A percentile compares a stretch with the other conserved stretches of the same genome.
phyloP scores from a whole-genome alignment of 2,113 vertebrate genomes.

The Acrocephalus arundinaceus region DNA sequence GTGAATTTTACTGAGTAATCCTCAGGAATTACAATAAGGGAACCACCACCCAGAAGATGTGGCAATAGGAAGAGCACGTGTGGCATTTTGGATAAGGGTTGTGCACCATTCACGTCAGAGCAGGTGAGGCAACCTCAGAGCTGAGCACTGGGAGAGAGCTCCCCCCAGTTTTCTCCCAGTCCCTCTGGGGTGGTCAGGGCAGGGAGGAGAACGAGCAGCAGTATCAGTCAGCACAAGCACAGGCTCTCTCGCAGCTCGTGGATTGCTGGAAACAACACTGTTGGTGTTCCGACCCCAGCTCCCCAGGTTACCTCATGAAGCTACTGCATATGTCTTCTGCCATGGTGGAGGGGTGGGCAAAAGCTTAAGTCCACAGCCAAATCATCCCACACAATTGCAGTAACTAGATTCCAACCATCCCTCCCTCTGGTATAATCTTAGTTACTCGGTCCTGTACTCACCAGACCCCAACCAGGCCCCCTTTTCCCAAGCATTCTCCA shows the following conservation, averaged over 20 bases:
- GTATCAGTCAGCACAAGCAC: not conserved
- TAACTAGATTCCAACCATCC: not conserved
- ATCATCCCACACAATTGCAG: not conserved
- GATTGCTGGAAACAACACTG: not conserved
- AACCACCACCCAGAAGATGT: not conserved
- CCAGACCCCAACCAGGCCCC: not conserved
- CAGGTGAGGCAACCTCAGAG: not conserved
- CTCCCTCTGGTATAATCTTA: not conserved
- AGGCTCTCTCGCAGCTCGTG: not conserved
- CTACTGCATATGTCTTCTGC: not conserved
- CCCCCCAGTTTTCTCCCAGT: no score
- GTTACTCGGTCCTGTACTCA: not conserved
- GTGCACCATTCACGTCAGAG: not conserved
- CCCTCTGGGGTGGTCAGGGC: rapidly evolving
- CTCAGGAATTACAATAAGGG: not conserved
- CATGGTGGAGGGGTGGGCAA: not conserved
- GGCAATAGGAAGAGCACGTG: not conserved
- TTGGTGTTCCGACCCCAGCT: not conserved
- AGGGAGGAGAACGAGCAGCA: not conserved
- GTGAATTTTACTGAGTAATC: not conserved
- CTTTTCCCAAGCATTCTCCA: not conserved
- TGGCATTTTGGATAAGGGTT: not conserved
- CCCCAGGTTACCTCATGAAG: not conserved
- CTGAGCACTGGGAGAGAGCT: not conserved
- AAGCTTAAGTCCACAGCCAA: not conserved